Percentiles rank a stretch among this genome's conserved stretches.
phyloP scores from a whole-genome alignment of 2,113 vertebrate genomes.

The Anas platyrhynchos region DNA sequence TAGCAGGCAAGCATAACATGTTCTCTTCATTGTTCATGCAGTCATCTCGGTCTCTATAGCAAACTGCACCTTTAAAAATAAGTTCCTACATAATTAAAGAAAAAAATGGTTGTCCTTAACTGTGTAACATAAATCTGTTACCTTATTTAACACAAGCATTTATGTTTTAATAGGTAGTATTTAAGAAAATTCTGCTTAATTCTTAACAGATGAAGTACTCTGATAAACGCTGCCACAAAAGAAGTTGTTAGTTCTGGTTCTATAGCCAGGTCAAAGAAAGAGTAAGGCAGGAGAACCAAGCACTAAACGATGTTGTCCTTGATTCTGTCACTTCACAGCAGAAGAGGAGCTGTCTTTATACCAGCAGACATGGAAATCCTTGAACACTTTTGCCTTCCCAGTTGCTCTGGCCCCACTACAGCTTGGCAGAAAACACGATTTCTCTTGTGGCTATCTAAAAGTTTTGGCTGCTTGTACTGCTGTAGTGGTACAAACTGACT shows the following conservation, averaged over 20 bases:
- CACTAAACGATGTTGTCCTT: neutral
- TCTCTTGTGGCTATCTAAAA: neutral
- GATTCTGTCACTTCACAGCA: neutral
- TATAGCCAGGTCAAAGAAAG: neutral
- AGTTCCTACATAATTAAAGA: neutral
- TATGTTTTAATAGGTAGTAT: neutral
- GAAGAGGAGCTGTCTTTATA: neutral
- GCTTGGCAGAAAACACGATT: neutral
- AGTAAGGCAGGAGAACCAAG: neutral
- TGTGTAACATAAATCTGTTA: neutral
- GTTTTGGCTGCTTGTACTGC: neutral
- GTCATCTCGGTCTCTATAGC: neutral
- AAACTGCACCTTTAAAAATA: neutral
- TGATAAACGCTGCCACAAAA: neutral
- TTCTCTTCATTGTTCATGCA: neutral
- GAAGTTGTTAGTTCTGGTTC: neutral
- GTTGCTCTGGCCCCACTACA: neutral
- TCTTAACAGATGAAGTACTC: neutral
- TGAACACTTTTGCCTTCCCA: neutral
- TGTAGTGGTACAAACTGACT: neutral
- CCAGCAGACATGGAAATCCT: neutral
- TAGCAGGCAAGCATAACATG: neutral
- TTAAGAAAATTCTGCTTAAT: neutral
- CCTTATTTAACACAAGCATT: neutral
- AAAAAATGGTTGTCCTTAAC: neutral